Evolutionary conservation across 2,888 invertebrate genomes (phyloP).

Genomic region (Aspidiotus rigidus): DNA sequence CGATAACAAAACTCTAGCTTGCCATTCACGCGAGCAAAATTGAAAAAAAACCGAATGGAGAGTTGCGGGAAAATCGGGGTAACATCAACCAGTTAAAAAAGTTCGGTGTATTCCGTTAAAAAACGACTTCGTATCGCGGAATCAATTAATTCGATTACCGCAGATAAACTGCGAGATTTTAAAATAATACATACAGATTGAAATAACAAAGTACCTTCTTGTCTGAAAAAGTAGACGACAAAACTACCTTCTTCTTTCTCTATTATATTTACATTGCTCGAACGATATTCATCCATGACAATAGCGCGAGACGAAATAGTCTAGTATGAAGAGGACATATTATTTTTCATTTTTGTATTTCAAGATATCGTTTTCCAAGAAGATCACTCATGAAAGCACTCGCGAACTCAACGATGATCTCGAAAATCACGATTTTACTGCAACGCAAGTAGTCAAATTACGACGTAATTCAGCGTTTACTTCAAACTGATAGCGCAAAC

Average conservation of each 20-base stretch:
- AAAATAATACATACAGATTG: neutral
- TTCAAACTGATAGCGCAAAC: too few species aligned
- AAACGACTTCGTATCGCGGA: neutral
- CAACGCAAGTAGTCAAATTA: too few species aligned
- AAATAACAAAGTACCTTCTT: conserved; percentile 19
- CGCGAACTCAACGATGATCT: too few species aligned
- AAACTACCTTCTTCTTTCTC: conserved; percentile 28
- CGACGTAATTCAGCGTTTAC: too few species aligned
- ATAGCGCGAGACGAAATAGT: neutral
- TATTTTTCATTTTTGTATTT: too few species aligned
- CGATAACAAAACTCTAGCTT: neutral
- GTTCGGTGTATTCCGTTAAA: neutral
- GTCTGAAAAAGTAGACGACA: conserved; percentile 24
- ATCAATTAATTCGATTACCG: too few species aligned
- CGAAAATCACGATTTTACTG: too few species aligned
- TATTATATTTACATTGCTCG: conserved; percentile 15
- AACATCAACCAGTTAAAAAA: neutral
- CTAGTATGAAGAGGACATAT: too few species aligned
- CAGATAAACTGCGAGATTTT: too few species aligned
- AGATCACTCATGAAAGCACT: too few species aligned
- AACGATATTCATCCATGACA: conserved; percentile 23
- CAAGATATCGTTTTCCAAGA: too few species aligned
- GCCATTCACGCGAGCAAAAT: neutral
- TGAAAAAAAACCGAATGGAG: neutral
- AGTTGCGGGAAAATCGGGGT: neutral